Evolutionary conservation across 2,113 vertebrate species (phyloP), one percentile per base, ranked within the genome.

Genomic region (Scomber colias): DNA sequence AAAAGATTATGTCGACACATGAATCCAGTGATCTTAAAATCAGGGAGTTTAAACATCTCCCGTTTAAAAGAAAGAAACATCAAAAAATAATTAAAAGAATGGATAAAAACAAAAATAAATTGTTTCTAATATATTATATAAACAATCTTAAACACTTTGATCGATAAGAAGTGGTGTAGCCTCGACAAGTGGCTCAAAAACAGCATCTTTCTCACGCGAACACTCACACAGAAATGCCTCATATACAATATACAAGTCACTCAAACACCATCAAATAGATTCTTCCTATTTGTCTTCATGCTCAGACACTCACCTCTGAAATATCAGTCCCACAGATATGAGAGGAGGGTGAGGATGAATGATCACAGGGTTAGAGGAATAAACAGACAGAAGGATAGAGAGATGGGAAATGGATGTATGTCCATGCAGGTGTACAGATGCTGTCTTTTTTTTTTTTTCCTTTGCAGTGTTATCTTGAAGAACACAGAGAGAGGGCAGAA

Each of bases 261-360:
- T 75, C 69, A 84, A 46, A 75, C 53, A 61, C 11, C 13, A n/a
- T n/a, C 16, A 4, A 3, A 75, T 1, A 19, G 10, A 11, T 48
- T 67, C 19, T 44, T 50, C 71, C 45, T 30, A 2, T 69, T 75
- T 44, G 84, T 90, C 83, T 78, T 21, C 83, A 72, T 79, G 93
- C 87, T 95, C 92, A 92, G 87, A 92, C n/a, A 90, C 94, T 92
- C 94, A 95, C 93, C 91, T 95, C 83, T 50, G 59, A 57, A 21
- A 65, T 70, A 56, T 19, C 21, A 30, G 73, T 71, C 60, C 67
- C 79, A 75, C 74, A 82, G 15, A 73, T 11, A 63, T 35, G 57
- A 71, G 10, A 61, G 48, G 59, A 79, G 60, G 63, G 61, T 2
- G 59, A 67, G 19, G 65, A 77, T 11, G 4, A 73, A 21, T 13